Conservation (phyloP, 2,797 vertebrate species). For the Tadarida brasiliensis region DNA sequence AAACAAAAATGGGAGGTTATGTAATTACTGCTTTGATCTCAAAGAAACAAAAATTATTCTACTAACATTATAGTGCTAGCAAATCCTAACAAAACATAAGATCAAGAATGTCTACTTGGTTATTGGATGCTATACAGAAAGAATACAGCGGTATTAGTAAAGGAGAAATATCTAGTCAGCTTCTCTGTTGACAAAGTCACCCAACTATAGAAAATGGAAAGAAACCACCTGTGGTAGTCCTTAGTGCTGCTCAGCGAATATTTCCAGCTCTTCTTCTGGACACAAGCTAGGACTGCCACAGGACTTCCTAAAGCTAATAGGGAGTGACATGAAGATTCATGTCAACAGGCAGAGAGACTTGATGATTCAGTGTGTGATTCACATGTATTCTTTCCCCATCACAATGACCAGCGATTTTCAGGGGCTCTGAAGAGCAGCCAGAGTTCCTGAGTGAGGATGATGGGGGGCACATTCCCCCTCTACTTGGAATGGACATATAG, state of each 20-base stretch:
- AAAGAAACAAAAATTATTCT: slow-evolving; percentile 53
- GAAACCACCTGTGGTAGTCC: background rate
- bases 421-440: background rate
- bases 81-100: slow-evolving; percentile 15
- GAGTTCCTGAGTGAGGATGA: background rate
- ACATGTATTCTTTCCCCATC: background rate
- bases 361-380: background rate
- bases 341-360: background rate
- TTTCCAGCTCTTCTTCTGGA: background rate
- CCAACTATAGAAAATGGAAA: background rate
- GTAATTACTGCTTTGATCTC: background rate
- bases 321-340: no score
- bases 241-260: background rate
- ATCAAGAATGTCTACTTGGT: background rate
- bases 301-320: background rate
- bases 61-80: slow-evolving; percentile 11
- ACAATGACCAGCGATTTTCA: background rate
- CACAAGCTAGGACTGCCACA: background rate
- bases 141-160: background rate
- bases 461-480: background rate
- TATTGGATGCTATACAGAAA: slow-evolving; percentile 4
- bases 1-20: slow-evolving; percentile 61
- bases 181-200: background rate
- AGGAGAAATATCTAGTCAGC: background rate
- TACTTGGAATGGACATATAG: background rate